Base-by-base conservation (phyloP, 2,888 invertebrate species). In the Esperia sulphurella region DNA sequence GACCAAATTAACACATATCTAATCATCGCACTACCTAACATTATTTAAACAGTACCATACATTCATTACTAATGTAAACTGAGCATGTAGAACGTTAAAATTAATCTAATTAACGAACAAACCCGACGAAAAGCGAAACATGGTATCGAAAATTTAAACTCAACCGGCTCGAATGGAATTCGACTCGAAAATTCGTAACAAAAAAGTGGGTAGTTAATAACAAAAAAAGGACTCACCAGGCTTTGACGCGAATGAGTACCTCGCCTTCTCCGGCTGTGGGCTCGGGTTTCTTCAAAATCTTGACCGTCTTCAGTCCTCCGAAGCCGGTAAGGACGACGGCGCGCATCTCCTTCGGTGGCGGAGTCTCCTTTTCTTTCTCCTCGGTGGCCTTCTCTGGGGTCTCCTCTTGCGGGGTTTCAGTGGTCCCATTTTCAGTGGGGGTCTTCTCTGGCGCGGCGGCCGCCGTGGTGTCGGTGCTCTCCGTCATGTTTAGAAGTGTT, bases 271-370 rank as follows among this genome's bases (percentile, higher is more conserved):
- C 91, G 48, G 92, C 75, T 61, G 92, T 84, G 38, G 95, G 95
- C 76, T 95, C 95, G 28, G 95, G 94, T 74, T 94, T 95, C 82
- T 94, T 95, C 69, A 94, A 91, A 59, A 95, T 93, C 88, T 96
- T 96, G 63, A 96, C 94, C 75, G 94, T 93, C 82, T 96, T 96
- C 54, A 96, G 90, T 40, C 96, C 96, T 38, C 96, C 97, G 83
- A 96, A 97, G 67, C 95, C 95, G 59, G 94, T 95, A 63, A 96
- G 92, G 56, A 96, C 94, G 64, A 96, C 93, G 49, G 95, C 95
- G 73, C 95, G 92, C 95, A 96, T 96, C 88, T 96, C 95, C 82
- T 95, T 95, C 59, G 92, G 91, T 43, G 88, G 87, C 44, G 88
- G 87, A 46, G 79, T 75, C 71, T 81, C 81, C 69, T 90, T 91